Evolutionary conservation across 2,888 invertebrate species (phyloP), one percentile per base, ranked within the genome.

Genomic region (Lypha dubia): DNA sequence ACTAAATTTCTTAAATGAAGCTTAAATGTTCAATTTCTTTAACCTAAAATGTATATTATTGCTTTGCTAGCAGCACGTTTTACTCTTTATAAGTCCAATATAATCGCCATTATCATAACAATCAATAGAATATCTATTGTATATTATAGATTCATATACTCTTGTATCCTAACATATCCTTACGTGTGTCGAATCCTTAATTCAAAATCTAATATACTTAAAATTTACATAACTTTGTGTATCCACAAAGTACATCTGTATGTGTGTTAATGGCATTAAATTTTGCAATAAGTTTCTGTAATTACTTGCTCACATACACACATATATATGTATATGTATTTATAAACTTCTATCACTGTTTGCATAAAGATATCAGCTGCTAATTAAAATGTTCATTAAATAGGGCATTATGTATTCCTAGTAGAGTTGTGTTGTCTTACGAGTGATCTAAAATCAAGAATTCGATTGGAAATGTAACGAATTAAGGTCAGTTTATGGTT

Each of bases 401-500:
- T 15, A 38, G 62, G 17, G 22, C 38, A 62, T 62, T 62, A 62
- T 1, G 24, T 62, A 62, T 41, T 60, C 38, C 35, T 1, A 13
- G 60, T 20, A 38, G 38, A 20, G 22, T 38, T 35, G 5, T 62
- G 41, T 41, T 41, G 4, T 62, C 15, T 15, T 41, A 24, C 22
- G 22, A n/a, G 8, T 41, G 15, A 41, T 38, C 15, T n/a, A 13
- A 41, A 28, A 22, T 41, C 7, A 41, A 17, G 22, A 62, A 8
- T 6, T 62, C 8, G 28, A 24, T 38, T 41, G 22, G 22, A 0
- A 41, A 22, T 22, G 7, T 7, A 15, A 62, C 22, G 22, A 62
- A 62, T 24, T 62, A 20, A n/a, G 62, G 62, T 62, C 41, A 41
- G 8, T n/a, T 58, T 13, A n/a, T 15, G 24, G 24, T 62, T 15